Conservation (phyloP, 1,140 invertebrate genomes). For the Magallana angulata region DNA sequence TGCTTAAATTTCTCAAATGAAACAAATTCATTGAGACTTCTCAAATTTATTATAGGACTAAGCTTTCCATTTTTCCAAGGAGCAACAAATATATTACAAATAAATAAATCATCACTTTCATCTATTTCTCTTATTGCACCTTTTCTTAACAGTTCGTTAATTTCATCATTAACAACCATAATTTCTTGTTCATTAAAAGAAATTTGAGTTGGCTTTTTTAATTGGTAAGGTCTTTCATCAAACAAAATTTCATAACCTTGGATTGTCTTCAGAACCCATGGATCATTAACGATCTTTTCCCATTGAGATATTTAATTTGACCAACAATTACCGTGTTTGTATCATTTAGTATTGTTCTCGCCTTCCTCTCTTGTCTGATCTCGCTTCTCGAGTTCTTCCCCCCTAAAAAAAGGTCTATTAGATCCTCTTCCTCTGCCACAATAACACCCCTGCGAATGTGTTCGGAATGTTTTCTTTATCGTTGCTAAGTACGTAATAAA, state of each 20-base stretch:
- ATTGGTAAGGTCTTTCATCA: background rate
- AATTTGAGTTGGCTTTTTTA: background rate
- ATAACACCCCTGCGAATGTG: no score
- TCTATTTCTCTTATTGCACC: conserved; percentile 4
- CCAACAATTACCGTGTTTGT: background rate
- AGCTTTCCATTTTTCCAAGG: conserved; percentile 47
- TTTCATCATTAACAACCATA: background rate
- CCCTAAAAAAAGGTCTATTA: background rate
- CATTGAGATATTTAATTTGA: background rate
- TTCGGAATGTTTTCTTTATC: no score
- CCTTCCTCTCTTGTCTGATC: background rate
- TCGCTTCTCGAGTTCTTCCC: background rate
- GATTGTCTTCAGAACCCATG: background rate
- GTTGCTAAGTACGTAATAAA: no score
- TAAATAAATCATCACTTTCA: conserved; percentile 11
- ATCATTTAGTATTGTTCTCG: background rate
- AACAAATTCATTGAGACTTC: conserved; percentile 39
- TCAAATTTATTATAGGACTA: conserved; percentile 44
- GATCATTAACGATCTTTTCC: background rate
- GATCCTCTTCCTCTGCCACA: background rate
- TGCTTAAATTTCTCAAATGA: conserved; percentile 43
- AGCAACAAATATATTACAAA: conserved; percentile 40
- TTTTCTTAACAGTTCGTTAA: background rate
- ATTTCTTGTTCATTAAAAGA: background rate
- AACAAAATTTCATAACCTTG: background rate